A percentile compares a stretch with the other conserved stretches of the same genome.
Evolutionary conservation across 2,888 invertebrate species (phyloP).

Genomic region (Nycteola revayana): DNA sequence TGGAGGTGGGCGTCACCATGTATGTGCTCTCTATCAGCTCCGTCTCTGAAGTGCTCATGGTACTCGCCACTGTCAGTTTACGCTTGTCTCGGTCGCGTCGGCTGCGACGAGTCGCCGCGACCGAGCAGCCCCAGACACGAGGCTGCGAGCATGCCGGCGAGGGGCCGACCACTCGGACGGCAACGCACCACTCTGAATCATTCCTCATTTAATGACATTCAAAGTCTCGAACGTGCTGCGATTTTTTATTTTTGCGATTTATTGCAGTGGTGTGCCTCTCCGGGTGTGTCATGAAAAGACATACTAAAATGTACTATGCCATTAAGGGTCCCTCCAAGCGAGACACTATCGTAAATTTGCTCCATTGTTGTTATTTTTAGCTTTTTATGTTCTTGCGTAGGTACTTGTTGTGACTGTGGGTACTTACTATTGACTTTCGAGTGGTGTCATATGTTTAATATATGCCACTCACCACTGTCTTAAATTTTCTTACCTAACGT

Average conservation of each 20-base stretch:
- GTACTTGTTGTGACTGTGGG: conserved; percentile 63
- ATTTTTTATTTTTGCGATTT: conserved; percentile 15
- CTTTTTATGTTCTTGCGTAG: conserved; percentile 66
- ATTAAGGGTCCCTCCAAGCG: conserved; percentile 55
- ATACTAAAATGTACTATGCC: conserved; percentile 57
- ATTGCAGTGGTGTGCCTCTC: conserved; percentile 48
- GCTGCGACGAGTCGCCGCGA: conserved; percentile 58
- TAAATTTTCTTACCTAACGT: conserved; percentile 48
- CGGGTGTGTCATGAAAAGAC: conserved; percentile 55
- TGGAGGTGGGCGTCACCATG: conserved; percentile 98
- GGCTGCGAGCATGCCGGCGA: conserved; percentile 71
- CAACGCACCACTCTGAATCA: conserved; percentile 36
- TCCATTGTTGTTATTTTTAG: conserved; percentile 58
- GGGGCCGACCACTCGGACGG: conserved; percentile 47
- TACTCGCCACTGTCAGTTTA: conserved; percentile 82
- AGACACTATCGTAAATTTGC: conserved; percentile 52
- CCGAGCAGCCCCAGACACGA: conserved; percentile 80
- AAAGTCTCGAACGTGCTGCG: conserved; percentile 2
- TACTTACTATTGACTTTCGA: conserved; percentile 50
- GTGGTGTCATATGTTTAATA: conserved; percentile 43
- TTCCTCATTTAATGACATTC: conserved; percentile 2
- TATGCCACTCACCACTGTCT: conserved; percentile 43
- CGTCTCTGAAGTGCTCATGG: conserved; percentile 99
- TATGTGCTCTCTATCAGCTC: conserved; percentile 99
- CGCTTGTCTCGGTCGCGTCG: conserved; percentile 66